Conservation (phyloP, 2,113 vertebrate species). For the Micronycteris hirsuta region DNA sequence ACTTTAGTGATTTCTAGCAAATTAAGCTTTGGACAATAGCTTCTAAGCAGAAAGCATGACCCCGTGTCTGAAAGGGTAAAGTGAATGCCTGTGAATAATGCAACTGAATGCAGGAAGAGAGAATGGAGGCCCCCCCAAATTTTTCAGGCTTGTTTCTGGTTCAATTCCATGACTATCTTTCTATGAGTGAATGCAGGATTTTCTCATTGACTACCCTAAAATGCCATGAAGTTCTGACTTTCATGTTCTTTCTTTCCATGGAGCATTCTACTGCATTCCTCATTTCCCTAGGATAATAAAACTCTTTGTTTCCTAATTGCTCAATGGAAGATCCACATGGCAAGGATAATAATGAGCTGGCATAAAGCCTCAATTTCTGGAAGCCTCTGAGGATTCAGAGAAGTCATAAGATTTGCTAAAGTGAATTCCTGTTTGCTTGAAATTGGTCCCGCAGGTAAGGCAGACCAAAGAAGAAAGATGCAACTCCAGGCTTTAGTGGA, state of each 20-base stretch:
- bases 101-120: background rate
- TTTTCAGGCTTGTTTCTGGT: constrained; percentile 31
- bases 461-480: constrained; percentile 54
- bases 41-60: constrained; percentile 8
- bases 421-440: constrained; percentile 56
- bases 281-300: constrained; percentile 37
- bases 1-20: background rate
- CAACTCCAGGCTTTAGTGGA: constrained; percentile 6
- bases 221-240: background rate
- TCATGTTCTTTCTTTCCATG: background rate
- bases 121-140: background rate
- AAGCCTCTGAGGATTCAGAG: constrained; percentile 49
- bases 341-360: constrained; percentile 50
- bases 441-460: constrained; percentile 53
- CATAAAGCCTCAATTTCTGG: constrained; percentile 41
- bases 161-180: background rate
- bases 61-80: background rate
- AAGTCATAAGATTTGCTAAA: constrained; percentile 68
- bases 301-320: constrained; percentile 57
- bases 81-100: constrained; percentile 14
- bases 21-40: background rate
- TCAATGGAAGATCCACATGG: constrained; percentile 48
- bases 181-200: background rate
- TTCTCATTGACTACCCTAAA: background rate
- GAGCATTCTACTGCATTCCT: constrained; percentile 19